phyloP scores from a whole-genome alignment of 1,140 invertebrate genomes.

The Drosophila sucinea region DNA sequence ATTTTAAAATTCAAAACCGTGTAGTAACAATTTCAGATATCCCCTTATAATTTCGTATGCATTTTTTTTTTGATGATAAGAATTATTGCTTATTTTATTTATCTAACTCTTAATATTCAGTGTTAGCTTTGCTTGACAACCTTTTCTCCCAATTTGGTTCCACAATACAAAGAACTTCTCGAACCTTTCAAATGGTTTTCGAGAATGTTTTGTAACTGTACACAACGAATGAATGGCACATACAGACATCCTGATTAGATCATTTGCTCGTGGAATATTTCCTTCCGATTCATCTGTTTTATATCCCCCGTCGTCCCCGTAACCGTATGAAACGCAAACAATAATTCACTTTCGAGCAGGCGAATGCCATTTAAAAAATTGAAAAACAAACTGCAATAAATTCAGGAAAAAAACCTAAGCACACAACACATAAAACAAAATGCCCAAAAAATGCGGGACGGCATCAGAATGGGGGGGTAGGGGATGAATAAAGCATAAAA shows the following conservation, averaged over 20 bases:
- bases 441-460: slow-evolving; percentile 1
- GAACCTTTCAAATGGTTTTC: background rate
- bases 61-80: too few relatives aligned
- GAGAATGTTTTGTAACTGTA: background rate
- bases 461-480: background rate
- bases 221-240: background rate
- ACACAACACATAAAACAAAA: slow-evolving; percentile 36
- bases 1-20: too few relatives aligned
- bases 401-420: slow-evolving; percentile 52
- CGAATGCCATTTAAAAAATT: slow-evolving; percentile 70
- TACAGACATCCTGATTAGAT: background rate
- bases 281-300: slow-evolving; percentile 55
- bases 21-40: too few relatives aligned
- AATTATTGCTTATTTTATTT: too few relatives aligned
- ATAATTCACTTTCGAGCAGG: slow-evolving; percentile 57
- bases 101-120: too few relatives aligned
- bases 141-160: too few relatives aligned
- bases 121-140: too few relatives aligned
- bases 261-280: slow-evolving; percentile 28
- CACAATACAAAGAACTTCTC: too few relatives aligned
- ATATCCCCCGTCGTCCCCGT: slow-evolving; percentile 27
- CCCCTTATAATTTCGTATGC: too few relatives aligned
- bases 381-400: slow-evolving; percentile 80
- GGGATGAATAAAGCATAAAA: slow-evolving; percentile 20
- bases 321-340: slow-evolving; percentile 14